These are phyloP conservation scores for Strigops habroptila DNA, from an alignment of 2,113 vertebrate species.

Conservation along the genomic window DNA sequence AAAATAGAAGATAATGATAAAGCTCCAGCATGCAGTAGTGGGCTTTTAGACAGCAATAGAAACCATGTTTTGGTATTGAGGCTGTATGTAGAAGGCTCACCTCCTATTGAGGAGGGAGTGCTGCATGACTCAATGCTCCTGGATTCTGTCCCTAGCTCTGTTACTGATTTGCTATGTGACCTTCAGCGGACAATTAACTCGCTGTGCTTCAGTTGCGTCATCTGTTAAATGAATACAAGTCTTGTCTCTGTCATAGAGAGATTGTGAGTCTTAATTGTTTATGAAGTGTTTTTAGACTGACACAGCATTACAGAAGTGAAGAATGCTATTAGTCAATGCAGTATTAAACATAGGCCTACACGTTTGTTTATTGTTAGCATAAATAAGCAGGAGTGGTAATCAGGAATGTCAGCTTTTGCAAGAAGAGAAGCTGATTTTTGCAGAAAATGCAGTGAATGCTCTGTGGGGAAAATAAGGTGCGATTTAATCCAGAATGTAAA, in stretches of 20 bases:
- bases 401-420: neutral
- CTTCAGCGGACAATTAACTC: conserved; percentile 5
- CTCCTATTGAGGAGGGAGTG: neutral
- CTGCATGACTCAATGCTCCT: neutral
- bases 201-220: neutral
- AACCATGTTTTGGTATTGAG: neutral
- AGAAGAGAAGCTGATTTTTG: neutral
- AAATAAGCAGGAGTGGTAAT: neutral
- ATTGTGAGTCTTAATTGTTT: neutral
- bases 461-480: neutral
- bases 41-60: neutral
- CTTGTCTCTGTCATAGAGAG: neutral
- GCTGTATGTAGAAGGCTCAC: neutral
- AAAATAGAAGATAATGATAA: neutral
- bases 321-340: neutral
- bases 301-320: neutral
- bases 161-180: neutral
- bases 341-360: neutral
- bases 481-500: neutral
- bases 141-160: neutral
- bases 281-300: conserved; percentile 9
- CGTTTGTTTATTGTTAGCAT: neutral
- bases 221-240: neutral
- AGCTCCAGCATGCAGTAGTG: rapidly evolving
- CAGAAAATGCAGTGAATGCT: neutral